Conservation (phyloP, 2,888 invertebrate species). For the Phanerotoma sp. region DNA sequence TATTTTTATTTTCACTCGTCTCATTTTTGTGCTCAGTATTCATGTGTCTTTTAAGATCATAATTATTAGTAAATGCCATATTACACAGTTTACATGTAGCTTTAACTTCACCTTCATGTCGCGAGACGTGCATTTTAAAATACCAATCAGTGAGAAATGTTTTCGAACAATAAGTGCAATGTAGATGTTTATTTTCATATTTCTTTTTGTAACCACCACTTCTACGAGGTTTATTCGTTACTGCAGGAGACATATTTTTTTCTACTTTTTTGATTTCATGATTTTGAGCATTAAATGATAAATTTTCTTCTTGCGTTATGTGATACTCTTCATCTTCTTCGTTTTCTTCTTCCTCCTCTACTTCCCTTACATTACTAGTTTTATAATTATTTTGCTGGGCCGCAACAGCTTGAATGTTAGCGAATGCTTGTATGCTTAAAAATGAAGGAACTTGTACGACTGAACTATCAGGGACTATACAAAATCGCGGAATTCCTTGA, state of each 20-base stretch:
- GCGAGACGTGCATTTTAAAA: slow-evolving; percentile 49
- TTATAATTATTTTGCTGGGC: too few relatives aligned
- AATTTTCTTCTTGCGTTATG: too few relatives aligned
- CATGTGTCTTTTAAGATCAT: slow-evolving; percentile 46
- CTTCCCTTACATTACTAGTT: too few relatives aligned
- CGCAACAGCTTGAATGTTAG: background rate
- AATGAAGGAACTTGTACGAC: slow-evolving; percentile 15
- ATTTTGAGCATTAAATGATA: too few relatives aligned
- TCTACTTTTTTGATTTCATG: too few relatives aligned
- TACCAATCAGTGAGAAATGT: slow-evolving; percentile 52
- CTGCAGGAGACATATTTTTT: too few relatives aligned
- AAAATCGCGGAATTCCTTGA: slow-evolving; percentile 51
- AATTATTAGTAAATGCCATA: slow-evolving; percentile 43
- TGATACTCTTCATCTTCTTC: too few relatives aligned
- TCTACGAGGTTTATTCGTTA: too few relatives aligned
- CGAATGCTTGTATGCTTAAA: slow-evolving; percentile 9
- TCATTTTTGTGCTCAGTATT: slow-evolving; percentile 38
- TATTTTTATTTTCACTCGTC: too few relatives aligned
- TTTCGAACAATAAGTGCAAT: slow-evolving; percentile 48
- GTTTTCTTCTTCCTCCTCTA: too few relatives aligned
- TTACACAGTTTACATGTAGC: slow-evolving; percentile 46
- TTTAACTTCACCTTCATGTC: slow-evolving; percentile 45
- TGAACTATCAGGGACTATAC: slow-evolving; percentile 46
- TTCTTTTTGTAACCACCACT: slow-evolving; percentile 28
- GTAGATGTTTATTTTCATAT: slow-evolving; percentile 37